Evolutionary conservation across 2,113 vertebrate species (phyloP).

Genomic region (Oplegnathus fasciatus): DNA sequence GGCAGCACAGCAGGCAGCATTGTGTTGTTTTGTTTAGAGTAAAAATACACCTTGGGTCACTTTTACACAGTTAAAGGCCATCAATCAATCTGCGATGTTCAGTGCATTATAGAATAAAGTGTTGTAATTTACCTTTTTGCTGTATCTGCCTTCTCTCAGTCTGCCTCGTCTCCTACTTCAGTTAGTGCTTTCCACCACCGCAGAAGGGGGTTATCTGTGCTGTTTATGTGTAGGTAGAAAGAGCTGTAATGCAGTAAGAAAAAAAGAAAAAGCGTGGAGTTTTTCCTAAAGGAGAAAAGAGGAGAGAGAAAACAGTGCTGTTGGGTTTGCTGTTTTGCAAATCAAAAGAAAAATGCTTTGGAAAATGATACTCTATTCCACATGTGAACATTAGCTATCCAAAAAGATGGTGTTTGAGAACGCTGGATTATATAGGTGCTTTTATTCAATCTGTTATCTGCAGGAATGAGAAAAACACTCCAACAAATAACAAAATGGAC

Average conservation of each 20-base stretch:
- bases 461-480: background rate
- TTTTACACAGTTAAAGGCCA: conserved; percentile 31
- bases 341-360: conserved; percentile 16
- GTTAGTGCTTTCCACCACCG: conserved; percentile 8
- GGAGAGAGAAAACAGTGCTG: background rate
- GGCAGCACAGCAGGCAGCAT: background rate
- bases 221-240: conserved; percentile 6
- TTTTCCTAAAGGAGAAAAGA: background rate
- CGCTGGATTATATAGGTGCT: background rate
- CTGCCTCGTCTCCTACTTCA: conserved; percentile 26
- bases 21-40: conserved; percentile 11
- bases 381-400: background rate
- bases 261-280: background rate
- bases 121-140: conserved; percentile 46
- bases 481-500: background rate
- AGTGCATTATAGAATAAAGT: conserved; percentile 45
- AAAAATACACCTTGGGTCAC: conserved; percentile 39
- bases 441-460: background rate
- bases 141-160: conserved; percentile 3
- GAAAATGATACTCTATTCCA: background rate
- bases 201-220: conserved; percentile 23
- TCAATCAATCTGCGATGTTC: conserved; percentile 42
- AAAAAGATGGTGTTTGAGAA: background rate
- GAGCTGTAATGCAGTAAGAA: conserved; percentile 17
- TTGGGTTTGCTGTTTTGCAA: background rate